Conservation (phyloP, 2,888 invertebrate species). For the Acrocyrtus sp. region DNA sequence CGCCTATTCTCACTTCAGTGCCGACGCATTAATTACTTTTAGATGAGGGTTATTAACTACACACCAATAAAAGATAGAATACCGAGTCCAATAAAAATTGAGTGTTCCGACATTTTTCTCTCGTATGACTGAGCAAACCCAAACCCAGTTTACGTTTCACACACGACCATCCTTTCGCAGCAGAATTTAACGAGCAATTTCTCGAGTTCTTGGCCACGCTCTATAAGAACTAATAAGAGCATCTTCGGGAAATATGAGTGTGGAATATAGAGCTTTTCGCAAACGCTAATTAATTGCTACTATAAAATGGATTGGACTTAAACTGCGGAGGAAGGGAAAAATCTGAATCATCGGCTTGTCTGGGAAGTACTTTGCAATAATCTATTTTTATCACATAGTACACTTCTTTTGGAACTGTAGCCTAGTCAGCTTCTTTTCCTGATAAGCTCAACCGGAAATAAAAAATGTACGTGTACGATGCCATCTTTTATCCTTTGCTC, state of each 20-base stretch:
- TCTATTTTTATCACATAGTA: conserved; percentile 58
- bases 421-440: too few relatives aligned
- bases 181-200: conserved; percentile 6
- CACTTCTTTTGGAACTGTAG: too few relatives aligned
- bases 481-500: conserved; percentile 39
- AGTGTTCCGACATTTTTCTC: conserved; percentile 37
- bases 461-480: conserved; percentile 38
- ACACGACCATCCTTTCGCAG: conserved; percentile 15
- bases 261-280: too few relatives aligned
- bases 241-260: neutral
- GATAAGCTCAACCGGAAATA: conserved; percentile 62
- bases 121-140: neutral
- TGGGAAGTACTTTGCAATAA: neutral
- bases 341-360: too few relatives aligned
- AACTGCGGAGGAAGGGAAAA: too few relatives aligned
- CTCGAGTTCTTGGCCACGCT: neutral
- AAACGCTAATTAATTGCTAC: conserved; percentile 26
- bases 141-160: too few relatives aligned
- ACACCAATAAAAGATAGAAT: conserved; percentile 42
- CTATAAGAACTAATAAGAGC: neutral
- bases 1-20: conserved; percentile 52
- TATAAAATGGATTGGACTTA: conserved; percentile 11
- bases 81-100: conserved; percentile 43
- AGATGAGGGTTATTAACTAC: conserved; percentile 48
- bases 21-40: conserved; percentile 55